phyloP scores from a whole-genome alignment of 1,140 invertebrate genomes.

The Drosophila tropicalis region DNA sequence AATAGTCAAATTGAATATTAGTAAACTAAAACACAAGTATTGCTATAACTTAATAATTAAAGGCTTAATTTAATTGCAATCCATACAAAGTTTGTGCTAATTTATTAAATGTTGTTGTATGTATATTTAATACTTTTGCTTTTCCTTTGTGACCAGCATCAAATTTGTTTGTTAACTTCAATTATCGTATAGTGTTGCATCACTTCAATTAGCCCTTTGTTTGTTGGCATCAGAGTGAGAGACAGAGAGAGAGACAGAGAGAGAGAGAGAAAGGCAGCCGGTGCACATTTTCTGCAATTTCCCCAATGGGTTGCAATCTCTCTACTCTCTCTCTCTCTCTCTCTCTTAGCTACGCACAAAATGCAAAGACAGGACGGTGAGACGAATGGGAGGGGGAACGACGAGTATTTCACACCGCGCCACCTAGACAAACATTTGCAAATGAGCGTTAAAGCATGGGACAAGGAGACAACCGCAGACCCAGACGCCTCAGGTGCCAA shows the following conservation, averaged over 20 bases:
- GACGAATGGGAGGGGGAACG: no score
- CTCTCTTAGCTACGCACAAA: conserved; percentile 1
- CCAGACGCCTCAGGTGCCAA: conserved; percentile 53
- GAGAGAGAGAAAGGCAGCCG: no score
- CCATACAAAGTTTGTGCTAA: no score
- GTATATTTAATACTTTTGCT: not conserved
- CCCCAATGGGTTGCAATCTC: conserved; percentile 37
- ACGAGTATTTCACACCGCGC: conserved; percentile 49
- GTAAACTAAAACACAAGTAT: not conserved
- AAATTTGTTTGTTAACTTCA: not conserved
- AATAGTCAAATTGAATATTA: not conserved
- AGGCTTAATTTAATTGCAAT: no score
- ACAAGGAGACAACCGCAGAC: conserved; percentile 40
- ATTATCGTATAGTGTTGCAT: not conserved
- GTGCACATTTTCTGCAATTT: conserved; percentile 47
- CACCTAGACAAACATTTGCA: conserved; percentile 70
- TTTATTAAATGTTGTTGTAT: no score
- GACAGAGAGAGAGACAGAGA: not conserved
- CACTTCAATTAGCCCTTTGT: not conserved
- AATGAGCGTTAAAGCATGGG: conserved; percentile 69
- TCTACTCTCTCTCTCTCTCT: not conserved
- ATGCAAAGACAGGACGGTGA: no score
- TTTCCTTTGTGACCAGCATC: not conserved
- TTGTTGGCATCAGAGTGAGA: not conserved
- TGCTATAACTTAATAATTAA: no score